phyloP scores from a whole-genome alignment of 2,113 vertebrate genomes.

The Hiodon alosoides region DNA sequence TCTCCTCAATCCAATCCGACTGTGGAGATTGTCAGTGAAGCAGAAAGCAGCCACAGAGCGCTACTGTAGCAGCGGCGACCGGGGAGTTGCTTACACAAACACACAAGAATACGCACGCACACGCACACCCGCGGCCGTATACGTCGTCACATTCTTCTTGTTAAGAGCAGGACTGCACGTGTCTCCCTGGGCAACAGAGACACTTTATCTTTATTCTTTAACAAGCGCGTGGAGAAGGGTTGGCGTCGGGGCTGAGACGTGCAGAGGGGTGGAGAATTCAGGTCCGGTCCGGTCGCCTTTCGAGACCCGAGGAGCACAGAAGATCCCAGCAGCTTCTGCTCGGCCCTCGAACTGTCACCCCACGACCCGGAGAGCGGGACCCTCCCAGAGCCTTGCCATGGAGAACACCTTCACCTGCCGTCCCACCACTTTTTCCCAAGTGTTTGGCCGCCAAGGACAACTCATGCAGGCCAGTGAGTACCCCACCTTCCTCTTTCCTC shows the following conservation, averaged over 20 bases:
- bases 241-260: constrained; percentile 33
- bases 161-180: background rate
- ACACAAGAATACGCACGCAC: constrained; percentile 30
- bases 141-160: background rate
- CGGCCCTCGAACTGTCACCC: too few relatives aligned
- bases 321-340: background rate
- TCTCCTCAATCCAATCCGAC: background rate
- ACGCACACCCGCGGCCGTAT: too few relatives aligned
- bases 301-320: background rate
- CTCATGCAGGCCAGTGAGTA: constrained; percentile 73
- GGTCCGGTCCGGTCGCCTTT: too few relatives aligned
- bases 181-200: constrained; percentile 17
- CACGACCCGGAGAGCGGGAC: background rate
- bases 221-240: constrained; percentile 32
- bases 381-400: constrained; percentile 22
- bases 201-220: constrained; percentile 34
- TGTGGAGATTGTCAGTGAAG: constrained; percentile 12
- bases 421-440: constrained; percentile 50
- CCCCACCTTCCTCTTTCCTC: constrained; percentile 15
- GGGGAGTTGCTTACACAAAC: constrained; percentile 15
- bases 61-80: constrained; percentile 18
- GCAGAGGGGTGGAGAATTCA: too few relatives aligned
- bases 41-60: constrained; percentile 16
- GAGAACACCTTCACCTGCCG: constrained; percentile 29
- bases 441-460: constrained; percentile 71